phyloP scores from a whole-genome alignment of 2,888 invertebrate genomes.

The Noctua comes region DNA sequence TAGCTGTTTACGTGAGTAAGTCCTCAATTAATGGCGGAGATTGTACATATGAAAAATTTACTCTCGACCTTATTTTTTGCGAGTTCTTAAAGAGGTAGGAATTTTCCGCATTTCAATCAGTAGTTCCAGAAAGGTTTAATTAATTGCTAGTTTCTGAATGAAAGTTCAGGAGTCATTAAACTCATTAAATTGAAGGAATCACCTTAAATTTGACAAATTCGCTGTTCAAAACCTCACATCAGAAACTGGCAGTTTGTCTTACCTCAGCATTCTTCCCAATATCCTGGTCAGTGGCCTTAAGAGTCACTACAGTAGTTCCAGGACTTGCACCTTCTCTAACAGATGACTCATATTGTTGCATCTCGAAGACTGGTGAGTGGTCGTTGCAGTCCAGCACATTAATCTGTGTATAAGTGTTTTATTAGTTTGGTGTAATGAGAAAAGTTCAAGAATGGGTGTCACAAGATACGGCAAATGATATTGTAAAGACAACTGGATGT shows the following conservation, averaged over 20 bases:
- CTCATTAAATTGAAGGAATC: background rate
- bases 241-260: constrained; percentile 24
- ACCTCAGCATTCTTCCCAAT: constrained; percentile 97
- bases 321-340: constrained; percentile 97
- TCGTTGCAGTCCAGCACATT: constrained; percentile 99
- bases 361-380: constrained; percentile 98
- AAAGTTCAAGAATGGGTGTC: too few relatives aligned
- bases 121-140: background rate
- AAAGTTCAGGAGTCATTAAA: background rate
- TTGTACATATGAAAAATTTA: background rate
- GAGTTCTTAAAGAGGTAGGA: background rate
- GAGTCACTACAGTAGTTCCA: constrained; percentile 96
- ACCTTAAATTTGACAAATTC: background rate
- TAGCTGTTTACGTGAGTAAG: background rate
- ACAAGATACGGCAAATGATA: background rate
- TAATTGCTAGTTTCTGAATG: background rate
- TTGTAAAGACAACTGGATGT: background rate
- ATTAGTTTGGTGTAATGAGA: background rate
- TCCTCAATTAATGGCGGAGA: background rate
- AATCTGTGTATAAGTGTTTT: constrained; percentile 87
- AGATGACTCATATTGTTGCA: constrained; percentile 96
- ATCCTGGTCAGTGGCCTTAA: constrained; percentile 98
- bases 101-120: background rate
- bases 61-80: background rate
- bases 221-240: background rate